Conservation (phyloP, 2,797 vertebrate species). For the Chanos chanos region DNA sequence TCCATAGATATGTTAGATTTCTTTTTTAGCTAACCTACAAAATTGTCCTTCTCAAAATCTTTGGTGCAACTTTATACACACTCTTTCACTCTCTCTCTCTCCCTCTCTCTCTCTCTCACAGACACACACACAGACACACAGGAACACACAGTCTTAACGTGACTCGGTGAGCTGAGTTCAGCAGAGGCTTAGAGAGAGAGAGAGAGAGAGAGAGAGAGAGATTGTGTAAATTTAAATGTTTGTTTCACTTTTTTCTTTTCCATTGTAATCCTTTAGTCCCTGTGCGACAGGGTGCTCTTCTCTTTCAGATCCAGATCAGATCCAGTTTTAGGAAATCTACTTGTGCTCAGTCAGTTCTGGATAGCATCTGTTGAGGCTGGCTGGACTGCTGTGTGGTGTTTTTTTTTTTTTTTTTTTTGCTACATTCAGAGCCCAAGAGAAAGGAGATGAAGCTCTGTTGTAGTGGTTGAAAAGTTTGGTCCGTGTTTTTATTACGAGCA, state of each 20-base stretch:
- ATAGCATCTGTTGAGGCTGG: no score
- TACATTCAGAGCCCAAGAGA: conserved; percentile 11
- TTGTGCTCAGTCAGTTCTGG: no score
- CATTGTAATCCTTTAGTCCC: conserved; percentile 1
- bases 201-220: no score
- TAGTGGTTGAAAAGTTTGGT: no score
- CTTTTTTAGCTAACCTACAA: conserved; percentile 48
- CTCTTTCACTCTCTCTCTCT: conserved; percentile 7
- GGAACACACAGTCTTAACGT: conserved; percentile 41
- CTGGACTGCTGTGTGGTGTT: not conserved
- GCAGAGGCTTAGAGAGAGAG: no score
- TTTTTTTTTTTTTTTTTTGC: conserved; percentile 6
- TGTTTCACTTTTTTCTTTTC: conserved; percentile 15
- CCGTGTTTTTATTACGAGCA: no score
- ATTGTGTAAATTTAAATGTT: no score
- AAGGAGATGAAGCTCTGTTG: conserved; percentile 11
- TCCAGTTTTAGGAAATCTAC: conserved; percentile 32
- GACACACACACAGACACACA: conserved; percentile 28
- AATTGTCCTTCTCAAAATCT: conserved; percentile 58
- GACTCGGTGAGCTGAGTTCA: conserved; percentile 11
- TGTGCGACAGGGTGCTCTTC: conserved; percentile 13
- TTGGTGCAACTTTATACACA: conserved; percentile 53
- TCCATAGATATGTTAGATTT: conserved; percentile 60
- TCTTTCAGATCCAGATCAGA: conserved; percentile 21
- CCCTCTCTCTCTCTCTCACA: conserved; percentile 17